These are phyloP conservation scores for Coleophora flavipennella DNA, from an alignment of 2,888 invertebrate species.

Conservation along the genomic window DNA sequence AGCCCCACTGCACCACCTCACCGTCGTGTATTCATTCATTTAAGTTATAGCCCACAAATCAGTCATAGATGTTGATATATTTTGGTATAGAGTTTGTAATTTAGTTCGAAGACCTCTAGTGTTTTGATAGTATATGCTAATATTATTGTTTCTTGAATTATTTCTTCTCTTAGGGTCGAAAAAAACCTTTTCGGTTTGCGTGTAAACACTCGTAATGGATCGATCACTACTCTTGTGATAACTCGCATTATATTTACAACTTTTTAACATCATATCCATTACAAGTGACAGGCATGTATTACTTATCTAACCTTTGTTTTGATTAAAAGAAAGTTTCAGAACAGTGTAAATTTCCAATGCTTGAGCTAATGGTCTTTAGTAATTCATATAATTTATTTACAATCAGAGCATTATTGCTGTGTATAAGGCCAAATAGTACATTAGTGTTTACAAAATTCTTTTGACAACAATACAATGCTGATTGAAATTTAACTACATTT, in stretches of 20 bases:
- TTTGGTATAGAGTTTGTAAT: too few relatives aligned
- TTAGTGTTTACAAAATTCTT: not conserved
- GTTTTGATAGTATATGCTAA: too few relatives aligned
- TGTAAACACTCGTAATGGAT: too few relatives aligned
- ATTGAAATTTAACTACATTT: conserved; percentile 4
- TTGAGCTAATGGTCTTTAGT: not conserved
- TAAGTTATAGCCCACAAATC: too few relatives aligned
- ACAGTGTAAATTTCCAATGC: not conserved
- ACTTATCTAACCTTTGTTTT: not conserved
- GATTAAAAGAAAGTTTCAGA: fast-evolving
- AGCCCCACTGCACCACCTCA: conserved; percentile 12
- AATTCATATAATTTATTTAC: not conserved
- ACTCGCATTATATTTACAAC: too few relatives aligned
- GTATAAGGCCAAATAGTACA: not conserved
- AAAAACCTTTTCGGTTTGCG: too few relatives aligned
- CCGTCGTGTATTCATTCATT: conserved; percentile 4
- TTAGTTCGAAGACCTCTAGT: too few relatives aligned
- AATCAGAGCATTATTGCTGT: not conserved
- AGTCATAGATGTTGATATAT: too few relatives aligned
- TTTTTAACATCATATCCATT: too few relatives aligned
- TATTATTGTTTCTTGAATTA: too few relatives aligned
- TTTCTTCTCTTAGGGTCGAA: too few relatives aligned
- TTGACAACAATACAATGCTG: not conserved
- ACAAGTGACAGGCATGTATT: not conserved
- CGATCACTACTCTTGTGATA: too few relatives aligned